phyloP scores from a whole-genome alignment of 2,888 invertebrate species.

The Trachelus iudaicus region DNA sequence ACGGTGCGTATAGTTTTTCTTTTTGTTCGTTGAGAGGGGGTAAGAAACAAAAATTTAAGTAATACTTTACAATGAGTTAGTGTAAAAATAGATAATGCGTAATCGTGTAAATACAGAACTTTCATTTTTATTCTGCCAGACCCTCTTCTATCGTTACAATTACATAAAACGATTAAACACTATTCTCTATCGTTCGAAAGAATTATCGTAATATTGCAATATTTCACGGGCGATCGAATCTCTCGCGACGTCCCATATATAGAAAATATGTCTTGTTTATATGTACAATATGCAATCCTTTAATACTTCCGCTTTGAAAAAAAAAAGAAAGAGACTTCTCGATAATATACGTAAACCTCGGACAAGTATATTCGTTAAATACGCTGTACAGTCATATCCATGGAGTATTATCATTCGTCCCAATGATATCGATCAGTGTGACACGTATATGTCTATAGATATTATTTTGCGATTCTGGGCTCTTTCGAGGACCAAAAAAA shows the following conservation, averaged over 20 bases:
- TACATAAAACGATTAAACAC: constrained; percentile 66
- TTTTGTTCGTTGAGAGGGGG: not conserved
- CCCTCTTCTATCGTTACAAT: constrained; percentile 63
- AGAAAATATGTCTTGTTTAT: constrained; percentile 66
- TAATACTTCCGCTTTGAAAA: constrained; percentile 56
- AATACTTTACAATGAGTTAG: not conserved
- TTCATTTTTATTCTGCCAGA: constrained; percentile 65
- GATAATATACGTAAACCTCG: constrained; percentile 51
- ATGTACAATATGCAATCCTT: constrained; percentile 64
- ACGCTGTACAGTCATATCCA: constrained; percentile 62
- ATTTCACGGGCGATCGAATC: constrained; percentile 61
- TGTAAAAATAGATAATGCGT: constrained; percentile 6
- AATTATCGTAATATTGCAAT: constrained; percentile 66
- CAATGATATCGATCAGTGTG: not conserved
- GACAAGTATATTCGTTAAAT: constrained; percentile 53
- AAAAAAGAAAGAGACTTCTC: constrained; percentile 38
- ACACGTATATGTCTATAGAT: not conserved
- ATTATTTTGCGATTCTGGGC: constrained; percentile 6
- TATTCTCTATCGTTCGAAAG: constrained; percentile 63
- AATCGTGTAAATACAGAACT: constrained; percentile 62
- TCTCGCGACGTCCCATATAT: constrained; percentile 61
- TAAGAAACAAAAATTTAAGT: not conserved
- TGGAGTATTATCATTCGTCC: constrained; percentile 50
- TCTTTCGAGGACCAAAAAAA: not conserved
- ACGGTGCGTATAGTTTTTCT: not conserved